phyloP scores from a whole-genome alignment of 1,140 invertebrate genomes.

The Psix sp. region DNA sequence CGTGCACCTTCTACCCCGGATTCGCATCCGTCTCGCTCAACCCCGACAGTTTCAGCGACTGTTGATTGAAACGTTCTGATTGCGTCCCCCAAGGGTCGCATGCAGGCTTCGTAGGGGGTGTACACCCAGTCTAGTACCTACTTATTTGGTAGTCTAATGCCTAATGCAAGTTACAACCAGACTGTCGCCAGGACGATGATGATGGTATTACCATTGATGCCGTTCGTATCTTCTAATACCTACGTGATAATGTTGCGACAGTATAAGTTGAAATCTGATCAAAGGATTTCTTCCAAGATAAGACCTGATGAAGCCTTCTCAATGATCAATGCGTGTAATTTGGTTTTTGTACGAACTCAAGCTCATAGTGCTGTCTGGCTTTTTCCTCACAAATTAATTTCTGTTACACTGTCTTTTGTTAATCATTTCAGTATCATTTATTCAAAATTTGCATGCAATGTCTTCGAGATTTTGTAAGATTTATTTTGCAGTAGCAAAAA shows the following conservation, averaged over 20 bases:
- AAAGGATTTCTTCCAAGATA: neutral
- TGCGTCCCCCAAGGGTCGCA: slow-evolving; percentile 74
- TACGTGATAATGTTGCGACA: slow-evolving; percentile 13
- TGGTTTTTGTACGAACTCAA: too few species aligned
- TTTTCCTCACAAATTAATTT: too few species aligned
- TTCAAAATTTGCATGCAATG: too few species aligned
- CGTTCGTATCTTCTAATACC: slow-evolving; percentile 22
- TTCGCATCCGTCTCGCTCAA: slow-evolving; percentile 46
- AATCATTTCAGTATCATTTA: too few species aligned
- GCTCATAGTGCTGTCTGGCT: too few species aligned
- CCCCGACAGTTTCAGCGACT: slow-evolving; percentile 65
- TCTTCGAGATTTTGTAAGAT: too few species aligned
- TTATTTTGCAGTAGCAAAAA: too few species aligned
- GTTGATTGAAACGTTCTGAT: slow-evolving; percentile 78
- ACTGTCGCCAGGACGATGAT: slow-evolving; percentile 43
- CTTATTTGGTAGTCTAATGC: slow-evolving; percentile 78
- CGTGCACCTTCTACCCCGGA: slow-evolving; percentile 40
- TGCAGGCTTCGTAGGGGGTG: slow-evolving; percentile 69
- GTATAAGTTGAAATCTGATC: slow-evolving; percentile 12
- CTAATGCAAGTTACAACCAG: slow-evolving; percentile 64
- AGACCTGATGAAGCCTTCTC: slow-evolving; percentile 7
- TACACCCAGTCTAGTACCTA: slow-evolving; percentile 65
- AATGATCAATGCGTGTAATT: too few species aligned
- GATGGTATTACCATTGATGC: slow-evolving; percentile 47
- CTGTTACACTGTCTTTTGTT: too few species aligned